Conservation (phyloP, 2,888 invertebrate genomes). For the Therioaphis trifolii region DNA sequence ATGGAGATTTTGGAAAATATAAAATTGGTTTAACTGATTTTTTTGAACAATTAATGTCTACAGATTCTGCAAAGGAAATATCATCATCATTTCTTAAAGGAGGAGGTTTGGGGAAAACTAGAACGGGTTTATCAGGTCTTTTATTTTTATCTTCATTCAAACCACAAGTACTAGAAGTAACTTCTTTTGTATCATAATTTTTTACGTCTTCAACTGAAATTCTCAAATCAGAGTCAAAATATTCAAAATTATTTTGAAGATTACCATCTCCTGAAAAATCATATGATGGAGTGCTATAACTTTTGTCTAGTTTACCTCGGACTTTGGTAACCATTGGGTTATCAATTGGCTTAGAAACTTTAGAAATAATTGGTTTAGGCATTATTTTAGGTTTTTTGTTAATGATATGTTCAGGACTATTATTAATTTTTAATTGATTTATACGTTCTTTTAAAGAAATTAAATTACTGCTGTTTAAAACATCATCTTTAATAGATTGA, state of each 20-base stretch:
- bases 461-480: slow-evolving; percentile 64
- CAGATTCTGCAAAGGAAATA: slow-evolving; percentile 11
- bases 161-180: background rate
- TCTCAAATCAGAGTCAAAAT: slow-evolving; percentile 46
- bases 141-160: slow-evolving; percentile 37
- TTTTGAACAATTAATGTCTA: slow-evolving; percentile 1
- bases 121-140: slow-evolving; percentile 52
- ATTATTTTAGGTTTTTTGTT: slow-evolving; percentile 65
- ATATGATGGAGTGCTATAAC: slow-evolving; percentile 85
- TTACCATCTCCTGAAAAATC: slow-evolving; percentile 69
- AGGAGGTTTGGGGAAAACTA: slow-evolving; percentile 55
- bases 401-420: slow-evolving; percentile 46
- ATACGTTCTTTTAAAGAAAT: slow-evolving; percentile 66
- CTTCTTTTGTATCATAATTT: slow-evolving; percentile 22
- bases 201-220: slow-evolving; percentile 47
- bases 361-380: slow-evolving; percentile 64
- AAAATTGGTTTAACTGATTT: slow-evolving; percentile 49
- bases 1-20: slow-evolving; percentile 42
- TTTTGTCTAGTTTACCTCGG: slow-evolving; percentile 79
- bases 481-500: slow-evolving; percentile 68
- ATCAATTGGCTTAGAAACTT: slow-evolving; percentile 51
- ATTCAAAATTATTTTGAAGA: slow-evolving; percentile 50
- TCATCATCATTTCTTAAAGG: slow-evolving; percentile 36
- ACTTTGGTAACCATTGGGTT: slow-evolving; percentile 31
- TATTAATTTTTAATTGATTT: slow-evolving; percentile 66